A percentile compares a stretch with the other conserved stretches of the same genome.
Conservation (phyloP, 1,140 invertebrate genomes). For the Coelopa frigida region DNA sequence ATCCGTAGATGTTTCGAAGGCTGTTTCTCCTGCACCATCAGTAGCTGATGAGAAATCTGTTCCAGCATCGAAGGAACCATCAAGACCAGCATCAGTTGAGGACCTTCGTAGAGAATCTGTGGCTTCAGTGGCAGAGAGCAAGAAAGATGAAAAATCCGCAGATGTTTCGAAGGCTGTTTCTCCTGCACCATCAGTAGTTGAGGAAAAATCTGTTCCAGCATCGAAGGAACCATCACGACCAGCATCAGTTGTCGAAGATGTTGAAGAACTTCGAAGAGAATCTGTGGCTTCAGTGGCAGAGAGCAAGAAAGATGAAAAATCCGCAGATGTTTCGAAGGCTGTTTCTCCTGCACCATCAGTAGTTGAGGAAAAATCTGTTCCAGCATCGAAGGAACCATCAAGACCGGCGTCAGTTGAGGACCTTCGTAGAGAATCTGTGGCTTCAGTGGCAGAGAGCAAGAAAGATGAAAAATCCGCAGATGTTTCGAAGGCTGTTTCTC, state of each 20-base stretch:
- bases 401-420: slow-evolving; percentile 11
- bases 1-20: no score
- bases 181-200: neutral
- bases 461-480: slow-evolving; percentile 9
- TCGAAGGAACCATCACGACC: neutral
- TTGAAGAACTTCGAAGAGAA: neutral
- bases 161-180: slow-evolving; percentile 9
- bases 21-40: no score
- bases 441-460: slow-evolving; percentile 4
- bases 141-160: slow-evolving; percentile 8
- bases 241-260: slow-evolving; percentile 10
- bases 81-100: no score
- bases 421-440: no score
- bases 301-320: slow-evolving; percentile 9
- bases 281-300: neutral
- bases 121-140: no score
- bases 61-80: no score
- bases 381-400: slow-evolving; percentile 17
- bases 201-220: slow-evolving; percentile 1
- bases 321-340: slow-evolving; percentile 6
- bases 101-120: no score
- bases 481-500: slow-evolving; percentile 4
- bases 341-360: slow-evolving; percentile 14
- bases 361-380: neutral
- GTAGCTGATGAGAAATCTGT: no score